These are phyloP conservation scores for Lycaon pictus DNA, from an alignment of 2,113 vertebrate species.

Conservation along the genomic window DNA sequence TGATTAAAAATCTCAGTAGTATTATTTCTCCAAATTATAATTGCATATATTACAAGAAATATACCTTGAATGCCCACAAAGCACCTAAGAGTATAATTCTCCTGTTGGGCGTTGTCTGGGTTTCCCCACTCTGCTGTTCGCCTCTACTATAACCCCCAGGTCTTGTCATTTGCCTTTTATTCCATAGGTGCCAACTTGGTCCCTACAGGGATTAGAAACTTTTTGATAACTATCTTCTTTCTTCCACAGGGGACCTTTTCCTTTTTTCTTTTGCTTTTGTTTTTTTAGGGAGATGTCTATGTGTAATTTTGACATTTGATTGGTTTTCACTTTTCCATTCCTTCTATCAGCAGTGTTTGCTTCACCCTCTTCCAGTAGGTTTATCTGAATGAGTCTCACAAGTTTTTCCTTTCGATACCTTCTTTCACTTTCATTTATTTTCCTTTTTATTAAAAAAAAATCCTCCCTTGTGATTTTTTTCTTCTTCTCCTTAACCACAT, in stretches of 20 bases:
- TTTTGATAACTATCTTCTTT: not conserved
- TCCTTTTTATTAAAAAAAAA: not conserved
- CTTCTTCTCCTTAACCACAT: not conserved
- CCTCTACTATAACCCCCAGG: too few species aligned
- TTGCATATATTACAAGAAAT: not conserved
- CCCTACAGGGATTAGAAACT: not conserved
- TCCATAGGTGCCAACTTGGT: not conserved
- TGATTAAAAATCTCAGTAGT: not conserved
- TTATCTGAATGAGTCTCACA: not conserved
- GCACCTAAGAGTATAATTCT: not conserved
- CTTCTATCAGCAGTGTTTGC: not conserved
- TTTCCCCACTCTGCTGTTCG: not conserved
- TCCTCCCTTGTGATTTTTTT: not conserved
- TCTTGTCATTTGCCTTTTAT: not conserved
- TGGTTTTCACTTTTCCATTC: not conserved
- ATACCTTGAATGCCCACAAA: not conserved
- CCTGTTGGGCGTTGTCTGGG: not conserved
- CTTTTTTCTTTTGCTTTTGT: not conserved
- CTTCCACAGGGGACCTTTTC: not conserved
- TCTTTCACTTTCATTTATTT: not conserved
- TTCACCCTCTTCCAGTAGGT: not conserved
- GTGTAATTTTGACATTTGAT: not conserved
- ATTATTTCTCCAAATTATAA: not conserved
- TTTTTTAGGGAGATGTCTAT: not conserved
- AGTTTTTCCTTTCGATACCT: not conserved